Base-by-base conservation (phyloP, 2,113 vertebrate species). In the Clarias batrachus region DNA sequence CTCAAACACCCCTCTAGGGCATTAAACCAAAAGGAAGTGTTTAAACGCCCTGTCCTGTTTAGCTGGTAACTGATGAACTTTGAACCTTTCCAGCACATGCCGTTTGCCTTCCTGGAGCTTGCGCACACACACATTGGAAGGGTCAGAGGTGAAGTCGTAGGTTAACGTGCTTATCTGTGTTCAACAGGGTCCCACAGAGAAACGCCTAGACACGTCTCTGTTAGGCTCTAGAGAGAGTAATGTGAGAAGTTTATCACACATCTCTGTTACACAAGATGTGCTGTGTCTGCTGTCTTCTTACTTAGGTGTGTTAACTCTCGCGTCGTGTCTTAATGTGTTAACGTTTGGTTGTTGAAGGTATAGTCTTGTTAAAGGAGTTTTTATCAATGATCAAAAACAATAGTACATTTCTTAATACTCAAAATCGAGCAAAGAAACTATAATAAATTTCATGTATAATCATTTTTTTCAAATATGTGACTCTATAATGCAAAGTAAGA, bases 141-240 rank as follows among this genome's bases (percentile, higher is more conserved):
- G 57, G 41, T 74, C 68, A 68, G 23, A 33, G 57, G 57, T 71
- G 16, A 83, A 84, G 74, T 81, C 68, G 37, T 1, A 82, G 85
- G 70, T 82, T 33, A 83, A 88, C 37, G 12, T 62, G 78, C 76
- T 88, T 83, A 87, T 87, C 86, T 87, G 37, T 60, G 62, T 86
- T 41, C 33, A 63, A 68, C 37, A 48, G 54, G 33, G 54, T 33
- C 59, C 41, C 63, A 70, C n/a, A 62, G 37, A 27, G 70, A 83
- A 54, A 77, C 13, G 3, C 37, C 81, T 56, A 54, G 62, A 52
- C 63, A 0, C 5, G 65, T 23, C 63, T 83, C 13, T 52, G 68
- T 57, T 57, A 83, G 37, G 6, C 59, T 63, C 33, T 41, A 33
- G 0, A 19, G 25, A 33, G 16, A 23, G 8, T 83, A 33, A 83